These are phyloP conservation scores for Cephus pulcher DNA, from an alignment of 2,888 invertebrate genomes.

Conservation along the genomic window DNA sequence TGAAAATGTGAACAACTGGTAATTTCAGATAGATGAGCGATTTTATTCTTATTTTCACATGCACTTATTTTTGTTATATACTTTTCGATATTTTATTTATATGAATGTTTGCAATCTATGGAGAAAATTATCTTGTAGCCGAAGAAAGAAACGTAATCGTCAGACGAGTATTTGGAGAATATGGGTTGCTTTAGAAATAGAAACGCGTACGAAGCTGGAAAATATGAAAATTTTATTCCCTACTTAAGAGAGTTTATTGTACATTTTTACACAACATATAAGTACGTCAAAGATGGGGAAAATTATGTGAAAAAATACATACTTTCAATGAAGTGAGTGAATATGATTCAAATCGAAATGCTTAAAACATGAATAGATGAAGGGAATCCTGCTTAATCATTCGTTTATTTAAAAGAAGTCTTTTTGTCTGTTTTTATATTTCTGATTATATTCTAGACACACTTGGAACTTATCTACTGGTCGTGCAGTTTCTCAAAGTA, in stretches of 20 bases:
- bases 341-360: neutral
- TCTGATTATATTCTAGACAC: neutral
- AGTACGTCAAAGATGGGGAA: conserved; percentile 38
- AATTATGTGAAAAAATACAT: conserved; percentile 39
- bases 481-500: neutral
- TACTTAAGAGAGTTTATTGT: conserved; percentile 10
- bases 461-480: neutral
- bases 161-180: neutral
- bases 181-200: neutral
- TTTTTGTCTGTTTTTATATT: neutral
- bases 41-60: neutral
- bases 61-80: neutral
- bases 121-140: neutral
- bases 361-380: neutral
- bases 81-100: neutral
- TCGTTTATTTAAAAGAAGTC: neutral
- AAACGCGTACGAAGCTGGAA: neutral
- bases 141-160: neutral
- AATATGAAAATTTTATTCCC: conserved; percentile 17
- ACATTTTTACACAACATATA: conserved; percentile 28
- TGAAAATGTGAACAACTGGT: neutral
- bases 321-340: conserved; percentile 16
- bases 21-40: neutral
- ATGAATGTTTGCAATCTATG: neutral
- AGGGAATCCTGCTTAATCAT: neutral